Conservation (phyloP, 2,888 invertebrate genomes). For the Habroteleia sp. region DNA sequence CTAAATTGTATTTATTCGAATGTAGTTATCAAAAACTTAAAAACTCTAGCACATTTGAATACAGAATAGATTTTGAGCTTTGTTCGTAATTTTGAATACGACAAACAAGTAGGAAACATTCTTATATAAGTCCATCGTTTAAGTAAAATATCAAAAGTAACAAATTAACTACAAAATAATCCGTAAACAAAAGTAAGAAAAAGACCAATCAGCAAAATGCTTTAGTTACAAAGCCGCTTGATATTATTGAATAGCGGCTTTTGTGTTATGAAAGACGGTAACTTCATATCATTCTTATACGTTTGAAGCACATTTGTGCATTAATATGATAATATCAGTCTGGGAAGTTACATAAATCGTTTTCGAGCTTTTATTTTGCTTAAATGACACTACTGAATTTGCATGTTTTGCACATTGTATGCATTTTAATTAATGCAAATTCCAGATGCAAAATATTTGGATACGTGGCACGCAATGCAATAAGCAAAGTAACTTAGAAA, state of each 20-base stretch:
- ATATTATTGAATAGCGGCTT: constrained; percentile 47
- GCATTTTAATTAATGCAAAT: constrained; percentile 43
- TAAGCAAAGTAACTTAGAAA: constrained; percentile 3
- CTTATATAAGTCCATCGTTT: constrained; percentile 12
- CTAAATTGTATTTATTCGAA: constrained; percentile 7
- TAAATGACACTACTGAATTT: constrained; percentile 29
- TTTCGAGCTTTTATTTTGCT: constrained; percentile 31
- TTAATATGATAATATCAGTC: constrained; percentile 53
- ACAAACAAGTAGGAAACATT: constrained; percentile 6
- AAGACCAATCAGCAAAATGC: constrained; percentile 33
- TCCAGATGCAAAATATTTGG: constrained; percentile 19
- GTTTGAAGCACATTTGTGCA: constrained; percentile 38
- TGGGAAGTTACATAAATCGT: constrained; percentile 51
- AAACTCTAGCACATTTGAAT: constrained; percentile 18
- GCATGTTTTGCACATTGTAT: constrained; percentile 24
- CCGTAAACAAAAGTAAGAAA: constrained; percentile 28
- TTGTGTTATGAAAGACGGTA: constrained; percentile 32
- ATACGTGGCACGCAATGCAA: constrained; percentile 17
- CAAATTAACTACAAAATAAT: constrained; percentile 2
- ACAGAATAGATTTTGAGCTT: constrained; percentile 7
- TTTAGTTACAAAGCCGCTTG: constrained; percentile 35
- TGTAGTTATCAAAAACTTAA: not conserved
- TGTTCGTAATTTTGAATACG: constrained; percentile 6
- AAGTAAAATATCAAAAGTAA: constrained; percentile 24
- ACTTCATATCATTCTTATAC: constrained; percentile 33